Evolutionary conservation across 1,140 invertebrate genomes (phyloP), one percentile per base, ranked within the genome.

Genomic region (Chelonus insularis): DNA sequence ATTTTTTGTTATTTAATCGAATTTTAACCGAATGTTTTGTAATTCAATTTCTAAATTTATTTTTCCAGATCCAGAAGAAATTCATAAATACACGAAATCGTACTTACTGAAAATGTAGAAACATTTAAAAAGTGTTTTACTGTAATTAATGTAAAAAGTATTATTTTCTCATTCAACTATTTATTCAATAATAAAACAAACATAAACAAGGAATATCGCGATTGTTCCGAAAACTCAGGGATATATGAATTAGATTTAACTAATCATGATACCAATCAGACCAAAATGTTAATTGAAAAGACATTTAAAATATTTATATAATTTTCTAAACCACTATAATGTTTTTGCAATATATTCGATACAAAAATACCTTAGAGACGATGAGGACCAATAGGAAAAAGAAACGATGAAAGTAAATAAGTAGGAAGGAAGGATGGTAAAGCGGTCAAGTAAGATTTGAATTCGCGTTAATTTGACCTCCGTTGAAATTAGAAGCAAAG

Each of bases 401-500:
- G 41, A 43, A 43, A 16, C 18, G 41, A 8, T 16, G n/a, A 43
- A 43, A 16, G 16, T 16, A 43, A 16, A 16, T 43, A 18, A 43
- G 16, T 43, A 43, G 16, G 14, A 43, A 16, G 16, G 12, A 43
- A 16, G 16, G 16, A 29, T 29, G 25, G 25, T 29, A 29, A 29
- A 7, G 25, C 25, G 25, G 25, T 29, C 25, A 29, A 29, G 25
- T 29, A 7, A 7, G 25, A 29, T 29, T 29, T 29, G 25, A 29
- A 29, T 4, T 29, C 25, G 25, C 25, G 25, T 29, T 29, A 4
- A 29, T 56, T 57, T 41, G 56, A 65, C 59, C 63, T 62, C 58
- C 34, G 50, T 61, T 62, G 59, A 62, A 65, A 62, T 65, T 65
- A 62, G 59, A 62, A 65, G 59, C 59, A 65, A 65, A 48, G 29